These are phyloP conservation scores for Trematomus bernacchii DNA, from an alignment of 2,797 vertebrate genomes.

Conservation along the genomic window DNA sequence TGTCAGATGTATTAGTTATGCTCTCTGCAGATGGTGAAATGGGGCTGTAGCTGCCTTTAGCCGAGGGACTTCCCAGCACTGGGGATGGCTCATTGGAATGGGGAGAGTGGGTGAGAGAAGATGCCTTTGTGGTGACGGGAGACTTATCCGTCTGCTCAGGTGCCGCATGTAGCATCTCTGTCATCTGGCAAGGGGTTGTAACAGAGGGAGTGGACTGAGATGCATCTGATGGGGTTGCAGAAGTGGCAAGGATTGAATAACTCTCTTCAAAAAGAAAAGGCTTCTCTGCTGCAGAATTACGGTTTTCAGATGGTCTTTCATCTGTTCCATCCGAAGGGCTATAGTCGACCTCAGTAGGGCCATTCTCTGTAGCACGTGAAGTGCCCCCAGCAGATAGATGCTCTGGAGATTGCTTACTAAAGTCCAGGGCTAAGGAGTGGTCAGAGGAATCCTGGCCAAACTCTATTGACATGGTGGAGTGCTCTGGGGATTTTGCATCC, in stretches of 20 bases:
- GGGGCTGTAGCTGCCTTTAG: slow-evolving; percentile 65
- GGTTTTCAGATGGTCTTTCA: slow-evolving; percentile 77
- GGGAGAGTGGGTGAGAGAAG: slow-evolving; percentile 78
- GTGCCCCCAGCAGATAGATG: slow-evolving; percentile 82
- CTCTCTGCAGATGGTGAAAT: slow-evolving; percentile 51
- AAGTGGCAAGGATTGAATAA: slow-evolving; percentile 87
- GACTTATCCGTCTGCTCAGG: slow-evolving; percentile 72
- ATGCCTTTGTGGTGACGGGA: slow-evolving; percentile 75
- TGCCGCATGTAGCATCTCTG: slow-evolving; percentile 71
- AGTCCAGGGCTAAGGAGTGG: slow-evolving; percentile 94
- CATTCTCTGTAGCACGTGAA: slow-evolving; percentile 92
- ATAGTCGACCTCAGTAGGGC: slow-evolving; percentile 95
- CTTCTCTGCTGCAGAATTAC: slow-evolving; percentile 83
- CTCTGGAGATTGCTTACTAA: slow-evolving; percentile 95
- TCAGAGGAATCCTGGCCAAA: slow-evolving; percentile 94
- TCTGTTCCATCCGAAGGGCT: slow-evolving; percentile 90
- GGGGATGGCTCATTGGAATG: slow-evolving; percentile 74
- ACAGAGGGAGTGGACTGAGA: slow-evolving; percentile 94
- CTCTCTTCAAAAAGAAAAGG: slow-evolving; percentile 87
- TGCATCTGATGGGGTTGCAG: slow-evolving; percentile 92
- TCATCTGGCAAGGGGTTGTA: slow-evolving; percentile 93
- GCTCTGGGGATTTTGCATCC: slow-evolving; percentile 91
- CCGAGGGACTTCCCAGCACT: slow-evolving; percentile 56
- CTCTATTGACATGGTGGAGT: slow-evolving; percentile 92
- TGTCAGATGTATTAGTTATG: slow-evolving; percentile 50